Evolutionary conservation across 1,140 invertebrate genomes (phyloP), one percentile per base, ranked within the genome.

Genomic region (Pollicipes pollicipes): DNA sequence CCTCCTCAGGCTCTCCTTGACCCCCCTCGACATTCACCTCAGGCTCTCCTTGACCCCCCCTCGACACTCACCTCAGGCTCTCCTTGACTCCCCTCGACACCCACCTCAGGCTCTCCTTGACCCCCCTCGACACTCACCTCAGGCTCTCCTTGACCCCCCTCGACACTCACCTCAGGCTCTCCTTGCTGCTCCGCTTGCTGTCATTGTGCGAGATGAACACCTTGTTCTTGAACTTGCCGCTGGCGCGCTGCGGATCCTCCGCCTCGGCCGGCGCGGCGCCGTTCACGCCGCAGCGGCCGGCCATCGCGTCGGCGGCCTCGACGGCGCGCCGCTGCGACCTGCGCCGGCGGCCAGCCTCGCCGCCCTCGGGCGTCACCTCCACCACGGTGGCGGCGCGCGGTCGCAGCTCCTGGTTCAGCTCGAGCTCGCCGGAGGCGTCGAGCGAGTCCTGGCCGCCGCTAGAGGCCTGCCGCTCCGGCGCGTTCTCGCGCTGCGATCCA

Each of bases 131-230:
- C 3, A 29, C 64, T 66, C 27, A 66, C 64, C 64, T 66, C 24
- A 29, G 27, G n/a, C 64, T 66, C 27, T 66, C 64, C 28, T 29
- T 66, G n/a, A n/a, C n/a, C n/a, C n/a, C 45, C 45, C 45, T 58
- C 13, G 17, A 10, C 3, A 29, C 64, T 66, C 27, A 66, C 64
- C 64, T 66, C 24, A 29, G 27, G n/a, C 64, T 66, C 27, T 66
- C 64, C 28, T 29, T 66, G n/a, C 64, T 66, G 64, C 64, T 66
- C 27, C 64, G 10, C 64, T 66, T 66, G 64, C 64, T 27, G 28
- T 66, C 64, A n/a, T 66, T 29, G n/a, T 66, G 64, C n/a, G 64
- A 28, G 27, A 66, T 58, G 45, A 58, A 58, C 45, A 24, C 17
- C 45, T 58, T 58, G 45, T 24, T 58, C 45, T 24, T 58, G 45